Conservation (phyloP, 2,888 invertebrate species). For the Trissolcus japonicus region DNA sequence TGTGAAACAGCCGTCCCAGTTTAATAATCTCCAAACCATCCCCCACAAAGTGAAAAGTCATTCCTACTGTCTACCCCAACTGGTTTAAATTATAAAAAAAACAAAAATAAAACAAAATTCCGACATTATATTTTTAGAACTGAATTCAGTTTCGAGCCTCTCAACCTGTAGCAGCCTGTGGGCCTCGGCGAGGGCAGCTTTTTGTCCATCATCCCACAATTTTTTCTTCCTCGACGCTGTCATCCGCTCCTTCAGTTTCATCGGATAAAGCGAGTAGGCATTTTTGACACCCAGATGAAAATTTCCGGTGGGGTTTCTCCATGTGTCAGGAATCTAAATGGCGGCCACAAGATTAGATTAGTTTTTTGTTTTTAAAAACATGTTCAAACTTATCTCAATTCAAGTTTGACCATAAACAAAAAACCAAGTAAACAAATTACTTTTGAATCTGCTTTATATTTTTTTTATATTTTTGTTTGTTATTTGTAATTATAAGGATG, state of each 20-base stretch:
- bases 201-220: slow-evolving; percentile 90
- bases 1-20: slow-evolving; percentile 70
- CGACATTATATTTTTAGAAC: neutral
- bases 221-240: slow-evolving; percentile 86
- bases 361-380: slow-evolving; percentile 10
- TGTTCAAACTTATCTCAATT: neutral
- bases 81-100: too few species aligned
- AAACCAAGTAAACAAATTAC: neutral
- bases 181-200: slow-evolving; percentile 86
- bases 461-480: too few species aligned
- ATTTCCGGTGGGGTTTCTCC: slow-evolving; percentile 90
- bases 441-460: too few species aligned
- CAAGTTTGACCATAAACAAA: neutral
- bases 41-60: too few species aligned
- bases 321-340: slow-evolving; percentile 84
- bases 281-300: slow-evolving; percentile 93
- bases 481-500: slow-evolving; percentile 25
- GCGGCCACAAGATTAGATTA: slow-evolving; percentile 29
- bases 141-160: slow-evolving; percentile 4
- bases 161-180: slow-evolving; percentile 82
- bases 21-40: slow-evolving; percentile 41
- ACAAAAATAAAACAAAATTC: too few species aligned
- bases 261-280: slow-evolving; percentile 91
- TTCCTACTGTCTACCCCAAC: too few species aligned
- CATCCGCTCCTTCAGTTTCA: slow-evolving; percentile 88